Percentiles rank a stretch among this genome's conserved stretches.
These are phyloP conservation scores for Dioctria linearis DNA, from an alignment of 2,888 invertebrate genomes.

Conservation along the genomic window DNA sequence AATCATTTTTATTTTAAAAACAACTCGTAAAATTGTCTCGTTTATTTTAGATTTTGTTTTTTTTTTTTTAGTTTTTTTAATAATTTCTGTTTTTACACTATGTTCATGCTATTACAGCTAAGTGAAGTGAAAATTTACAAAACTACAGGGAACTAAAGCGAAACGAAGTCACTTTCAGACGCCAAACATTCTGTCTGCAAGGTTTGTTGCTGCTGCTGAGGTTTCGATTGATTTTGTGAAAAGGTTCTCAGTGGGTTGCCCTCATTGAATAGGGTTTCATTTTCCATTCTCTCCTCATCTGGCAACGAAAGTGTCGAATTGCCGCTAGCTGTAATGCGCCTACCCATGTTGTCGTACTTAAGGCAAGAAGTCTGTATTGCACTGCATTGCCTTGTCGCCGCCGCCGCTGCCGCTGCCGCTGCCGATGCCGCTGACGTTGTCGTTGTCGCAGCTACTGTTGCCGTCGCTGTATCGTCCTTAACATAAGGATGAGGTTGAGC, in stretches of 20 bases:
- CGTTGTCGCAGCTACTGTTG: no score
- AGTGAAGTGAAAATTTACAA: constrained; percentile 24
- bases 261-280: constrained; percentile 68
- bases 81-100: constrained; percentile 21
- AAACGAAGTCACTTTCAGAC: constrained; percentile 67
- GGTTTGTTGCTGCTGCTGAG: constrained; percentile 60
- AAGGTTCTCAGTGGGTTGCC: constrained; percentile 63
- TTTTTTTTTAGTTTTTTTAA: background rate
- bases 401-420: constrained; percentile 28
- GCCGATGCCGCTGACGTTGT: background rate
- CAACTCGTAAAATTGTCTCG: constrained; percentile 9
- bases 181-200: constrained; percentile 53
- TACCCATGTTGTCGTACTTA: constrained; percentile 92
- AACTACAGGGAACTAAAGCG: constrained; percentile 66
- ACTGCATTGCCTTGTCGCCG: constrained; percentile 37
- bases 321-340: constrained; percentile 89
- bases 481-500: constrained; percentile 58
- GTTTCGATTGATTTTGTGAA: constrained; percentile 44
- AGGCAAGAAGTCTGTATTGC: constrained; percentile 67
- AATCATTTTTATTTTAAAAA: background rate
- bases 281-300: constrained; percentile 73
- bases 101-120: constrained; percentile 35
- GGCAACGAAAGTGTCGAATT: constrained; percentile 89
- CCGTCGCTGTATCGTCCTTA: constrained; percentile 56
- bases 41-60: background rate